Percentiles rank a stretch among this genome's conserved stretches.
These are phyloP conservation scores for Eucriotettix oculatus DNA, from an alignment of 2,888 invertebrate species.

Conservation along the genomic window DNA sequence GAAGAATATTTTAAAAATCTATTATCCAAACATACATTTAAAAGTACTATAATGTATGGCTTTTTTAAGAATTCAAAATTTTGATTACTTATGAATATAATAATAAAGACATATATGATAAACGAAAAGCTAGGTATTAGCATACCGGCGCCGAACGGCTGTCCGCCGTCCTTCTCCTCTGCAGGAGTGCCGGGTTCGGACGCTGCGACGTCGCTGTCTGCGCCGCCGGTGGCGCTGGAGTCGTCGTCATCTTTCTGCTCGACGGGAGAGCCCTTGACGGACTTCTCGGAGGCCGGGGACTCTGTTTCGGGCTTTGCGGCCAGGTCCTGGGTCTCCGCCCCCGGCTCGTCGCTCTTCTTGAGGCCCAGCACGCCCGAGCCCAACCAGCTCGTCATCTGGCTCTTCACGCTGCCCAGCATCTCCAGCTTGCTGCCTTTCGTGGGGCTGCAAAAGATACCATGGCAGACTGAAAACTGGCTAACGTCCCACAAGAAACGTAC, in stretches of 20 bases:
- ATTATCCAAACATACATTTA: too few relatives aligned
- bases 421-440: slow-evolving; percentile 42
- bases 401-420: slow-evolving; percentile 71
- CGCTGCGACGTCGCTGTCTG: slow-evolving; percentile 63
- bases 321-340: neutral
- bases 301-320: neutral
- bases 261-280: slow-evolving; percentile 18
- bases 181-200: slow-evolving; percentile 63
- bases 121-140: too few relatives aligned
- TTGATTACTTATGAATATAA: too few relatives aligned
- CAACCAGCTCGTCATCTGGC: slow-evolving; percentile 60
- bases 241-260: slow-evolving; percentile 62
- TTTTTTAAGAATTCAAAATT: too few relatives aligned
- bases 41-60: too few relatives aligned
- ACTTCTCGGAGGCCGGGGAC: neutral
- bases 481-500: too few relatives aligned
- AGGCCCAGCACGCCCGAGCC: slow-evolving; percentile 57
- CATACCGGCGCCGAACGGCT: slow-evolving; percentile 9
- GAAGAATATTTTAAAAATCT: too few relatives aligned
- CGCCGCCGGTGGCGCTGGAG: slow-evolving; percentile 80
- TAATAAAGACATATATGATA: too few relatives aligned
- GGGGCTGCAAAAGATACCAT: too few relatives aligned
- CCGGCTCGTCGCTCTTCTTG: slow-evolving; percentile 40
- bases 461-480: too few relatives aligned
- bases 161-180: slow-evolving; percentile 58